phyloP scores from a whole-genome alignment of 2,113 vertebrate species.

The Vidua macroura region DNA sequence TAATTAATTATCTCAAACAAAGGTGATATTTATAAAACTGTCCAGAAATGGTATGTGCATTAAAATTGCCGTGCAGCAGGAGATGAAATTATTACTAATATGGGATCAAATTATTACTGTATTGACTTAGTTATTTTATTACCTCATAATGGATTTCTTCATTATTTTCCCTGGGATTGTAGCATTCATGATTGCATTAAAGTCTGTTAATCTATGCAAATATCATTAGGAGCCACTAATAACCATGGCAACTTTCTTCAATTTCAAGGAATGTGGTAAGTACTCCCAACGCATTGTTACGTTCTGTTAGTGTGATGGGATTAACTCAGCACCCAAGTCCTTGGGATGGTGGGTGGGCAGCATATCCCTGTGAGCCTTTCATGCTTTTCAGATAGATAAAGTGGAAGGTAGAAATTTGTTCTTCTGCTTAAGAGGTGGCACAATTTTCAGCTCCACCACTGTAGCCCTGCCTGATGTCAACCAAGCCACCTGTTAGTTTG shows the following conservation, averaged over 20 bases:
- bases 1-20: slow-evolving; percentile 83
- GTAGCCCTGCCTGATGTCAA: background rate
- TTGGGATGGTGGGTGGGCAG: background rate
- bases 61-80: slow-evolving; percentile 74
- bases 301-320: slow-evolving; percentile 32
- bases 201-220: slow-evolving; percentile 82
- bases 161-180: slow-evolving; percentile 76
- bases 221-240: slow-evolving; percentile 77
- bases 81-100: slow-evolving; percentile 80
- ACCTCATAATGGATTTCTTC: slow-evolving; percentile 80
- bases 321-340: slow-evolving; percentile 1
- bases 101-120: slow-evolving; percentile 79
- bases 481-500: background rate
- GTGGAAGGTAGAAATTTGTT: background rate
- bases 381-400: background rate
- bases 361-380: background rate
- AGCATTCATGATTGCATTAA: slow-evolving; percentile 78
- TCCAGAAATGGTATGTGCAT: slow-evolving; percentile 67
- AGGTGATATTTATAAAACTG: slow-evolving; percentile 82
- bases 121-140: slow-evolving; percentile 83
- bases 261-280: slow-evolving; percentile 64
- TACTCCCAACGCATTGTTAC: slow-evolving; percentile 35
- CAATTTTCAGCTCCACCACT: background rate
- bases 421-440: background rate
- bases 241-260: slow-evolving; percentile 67